These are phyloP conservation scores for Lomographa bimaculata DNA, from an alignment of 2,888 invertebrate species.

Conservation along the genomic window DNA sequence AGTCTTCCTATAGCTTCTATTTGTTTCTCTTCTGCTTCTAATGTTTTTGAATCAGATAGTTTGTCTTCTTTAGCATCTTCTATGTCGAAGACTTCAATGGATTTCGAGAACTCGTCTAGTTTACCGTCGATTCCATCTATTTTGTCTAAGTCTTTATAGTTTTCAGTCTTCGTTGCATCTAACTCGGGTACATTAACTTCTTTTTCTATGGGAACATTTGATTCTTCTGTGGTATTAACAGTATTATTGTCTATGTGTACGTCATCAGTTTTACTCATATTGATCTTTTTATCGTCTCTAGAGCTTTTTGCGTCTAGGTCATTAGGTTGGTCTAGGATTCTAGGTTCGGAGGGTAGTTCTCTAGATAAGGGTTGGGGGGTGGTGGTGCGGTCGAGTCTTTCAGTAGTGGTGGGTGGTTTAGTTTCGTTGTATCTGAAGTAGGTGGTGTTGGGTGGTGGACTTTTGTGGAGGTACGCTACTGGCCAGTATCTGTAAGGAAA, in stretches of 20 bases:
- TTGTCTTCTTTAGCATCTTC: constrained; percentile 70
- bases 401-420: constrained; percentile 37
- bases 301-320: constrained; percentile 24
- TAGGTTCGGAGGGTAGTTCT: constrained; percentile 28
- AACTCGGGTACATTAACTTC: constrained; percentile 48
- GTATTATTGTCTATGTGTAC: constrained; percentile 36
- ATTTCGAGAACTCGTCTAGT: constrained; percentile 65
- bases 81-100: constrained; percentile 72
- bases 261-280: constrained; percentile 51
- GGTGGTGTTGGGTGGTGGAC: constrained; percentile 90
- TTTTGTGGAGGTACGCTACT: constrained; percentile 91
- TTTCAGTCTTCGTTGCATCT: constrained; percentile 45
- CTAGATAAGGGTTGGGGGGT: constrained; percentile 23
- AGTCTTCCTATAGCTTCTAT: constrained; percentile 78
- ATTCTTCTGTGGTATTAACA: constrained; percentile 29
- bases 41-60: constrained; percentile 59
- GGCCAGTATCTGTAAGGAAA: constrained; percentile 86
- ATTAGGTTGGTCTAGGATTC: constrained; percentile 15
- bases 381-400: constrained; percentile 20
- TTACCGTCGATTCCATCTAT: constrained; percentile 73
- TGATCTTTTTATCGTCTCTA: constrained; percentile 60
- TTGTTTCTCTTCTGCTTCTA: constrained; percentile 77
- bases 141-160: constrained; percentile 48
- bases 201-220: constrained; percentile 35
- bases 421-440: constrained; percentile 74